phyloP scores from a whole-genome alignment of 64 coral and sea anemone species.

The Porites lutea region DNA sequence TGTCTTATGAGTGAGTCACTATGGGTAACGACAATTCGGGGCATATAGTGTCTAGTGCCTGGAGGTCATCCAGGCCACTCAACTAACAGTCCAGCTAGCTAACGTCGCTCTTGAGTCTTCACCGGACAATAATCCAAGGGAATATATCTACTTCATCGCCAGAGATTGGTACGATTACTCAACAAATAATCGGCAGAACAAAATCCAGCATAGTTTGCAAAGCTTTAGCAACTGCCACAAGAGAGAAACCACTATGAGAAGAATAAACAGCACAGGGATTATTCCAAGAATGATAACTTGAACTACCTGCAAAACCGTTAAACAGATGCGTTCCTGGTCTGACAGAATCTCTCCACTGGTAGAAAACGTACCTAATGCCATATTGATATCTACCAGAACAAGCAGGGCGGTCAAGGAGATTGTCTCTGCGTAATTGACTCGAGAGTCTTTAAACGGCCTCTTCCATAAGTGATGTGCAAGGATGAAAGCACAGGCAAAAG shows the following conservation, averaged over 20 bases:
- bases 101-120: too few species aligned
- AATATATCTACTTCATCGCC: too few species aligned
- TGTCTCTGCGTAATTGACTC: slow-evolving; percentile 65
- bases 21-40: too few species aligned
- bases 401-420: slow-evolving; percentile 64
- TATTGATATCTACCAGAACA: slow-evolving; percentile 55
- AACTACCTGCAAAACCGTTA: neutral
- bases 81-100: too few species aligned
- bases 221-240: neutral
- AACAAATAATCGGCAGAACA: neutral
- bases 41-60: too few species aligned
- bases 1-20: too few species aligned
- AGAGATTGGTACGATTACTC: neutral
- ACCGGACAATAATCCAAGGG: too few species aligned
- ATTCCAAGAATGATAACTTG: slow-evolving; percentile 14
- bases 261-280: neutral
- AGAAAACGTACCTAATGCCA: neutral
- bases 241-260: neutral
- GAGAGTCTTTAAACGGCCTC: slow-evolving; percentile 53
- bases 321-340: neutral
- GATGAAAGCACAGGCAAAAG: slow-evolving; percentile 48
- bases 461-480: slow-evolving; percentile 60
- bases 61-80: too few species aligned
- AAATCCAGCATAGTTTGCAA: neutral
- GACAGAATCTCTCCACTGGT: neutral